Evolutionary conservation across 1,140 invertebrate genomes (phyloP), one percentile per base, ranked within the genome.

Genomic region (Drosophila kanapiae): DNA sequence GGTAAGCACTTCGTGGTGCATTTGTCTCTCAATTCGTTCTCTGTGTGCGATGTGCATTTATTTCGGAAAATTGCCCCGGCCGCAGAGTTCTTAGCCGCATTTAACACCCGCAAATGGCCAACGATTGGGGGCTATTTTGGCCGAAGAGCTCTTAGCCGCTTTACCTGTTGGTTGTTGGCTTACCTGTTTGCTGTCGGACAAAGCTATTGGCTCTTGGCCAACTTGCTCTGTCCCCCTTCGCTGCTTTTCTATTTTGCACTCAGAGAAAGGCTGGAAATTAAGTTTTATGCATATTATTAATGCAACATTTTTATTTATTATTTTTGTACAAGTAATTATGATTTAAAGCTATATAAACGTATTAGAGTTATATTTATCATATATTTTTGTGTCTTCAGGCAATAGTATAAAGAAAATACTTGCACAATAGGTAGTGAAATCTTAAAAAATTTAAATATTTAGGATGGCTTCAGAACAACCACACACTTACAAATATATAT

Each of bases 41-140:
- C 40, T 29, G 38, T 18, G 27, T 59, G 57, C 16, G 43, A 16
- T 45, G 16, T 40, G 40, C 57, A 72, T 42, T 37, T 78, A 64
- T 43, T 60, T 35, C 2, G 56, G 63, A 60, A 65, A 60, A 65
- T 65, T 37, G 64, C n/a, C 14, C 10, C n/a, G 14, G 5, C 31
- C 23, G 51, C 59, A 38, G 48, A 54, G 58, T 42, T 64, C 45
- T 70, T 80, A 61, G 74, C 48, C 64, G 40, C 78, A 76, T 65
- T 80, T 80, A 80, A 61, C 78, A 75, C 78, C 74, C 78, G 71
- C 48, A 80, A 81, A 75, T 76, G 76, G 62, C 54, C 70, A 38
- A 31, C 75, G 62, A 74, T 78, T 61, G 51, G 51, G 47, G 49
- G 33, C 49, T 43, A 57, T 48, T 35, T 67, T 40, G 40, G 71